Conservation (phyloP, 2,797 vertebrate genomes). For the Cossypha polioptera region DNA sequence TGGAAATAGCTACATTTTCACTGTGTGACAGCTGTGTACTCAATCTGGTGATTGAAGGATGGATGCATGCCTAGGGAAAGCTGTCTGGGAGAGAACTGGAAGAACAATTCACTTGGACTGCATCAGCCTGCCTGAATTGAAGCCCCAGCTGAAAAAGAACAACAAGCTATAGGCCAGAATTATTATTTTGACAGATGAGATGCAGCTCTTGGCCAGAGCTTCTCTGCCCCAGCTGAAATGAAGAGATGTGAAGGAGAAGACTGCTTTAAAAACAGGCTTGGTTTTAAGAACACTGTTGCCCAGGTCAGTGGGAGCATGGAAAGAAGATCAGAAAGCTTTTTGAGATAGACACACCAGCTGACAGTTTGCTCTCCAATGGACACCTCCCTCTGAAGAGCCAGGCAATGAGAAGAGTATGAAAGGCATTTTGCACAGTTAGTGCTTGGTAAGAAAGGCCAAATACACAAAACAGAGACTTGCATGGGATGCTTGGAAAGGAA, state of each 20-base stretch:
- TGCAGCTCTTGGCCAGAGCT: background rate
- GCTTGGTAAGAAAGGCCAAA: background rate
- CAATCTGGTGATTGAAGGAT: constrained; percentile 31
- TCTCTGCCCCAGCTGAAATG: background rate
- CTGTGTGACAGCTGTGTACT: constrained; percentile 44
- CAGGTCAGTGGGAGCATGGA: background rate
- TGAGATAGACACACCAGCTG: background rate
- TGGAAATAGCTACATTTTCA: constrained; percentile 31
- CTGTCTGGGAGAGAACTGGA: constrained; percentile 35
- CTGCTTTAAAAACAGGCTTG: background rate
- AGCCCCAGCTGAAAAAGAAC: constrained; percentile 34
- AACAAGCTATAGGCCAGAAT: constrained; percentile 26
- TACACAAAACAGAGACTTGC: background rate
- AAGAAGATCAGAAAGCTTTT: background rate
- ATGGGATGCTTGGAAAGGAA: background rate
- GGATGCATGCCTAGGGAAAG: constrained; percentile 21
- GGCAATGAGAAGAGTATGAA: background rate
- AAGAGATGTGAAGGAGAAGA: background rate
- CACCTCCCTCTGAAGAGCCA: background rate
- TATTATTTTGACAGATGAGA: constrained; percentile 1
- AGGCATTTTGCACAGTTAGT: background rate
- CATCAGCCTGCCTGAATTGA: background rate
- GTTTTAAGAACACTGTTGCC: background rate
- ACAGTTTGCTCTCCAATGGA: background rate
- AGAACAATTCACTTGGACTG: constrained; percentile 31